phyloP scores from a whole-genome alignment of 2,888 invertebrate genomes.

The Pecten maximus region DNA sequence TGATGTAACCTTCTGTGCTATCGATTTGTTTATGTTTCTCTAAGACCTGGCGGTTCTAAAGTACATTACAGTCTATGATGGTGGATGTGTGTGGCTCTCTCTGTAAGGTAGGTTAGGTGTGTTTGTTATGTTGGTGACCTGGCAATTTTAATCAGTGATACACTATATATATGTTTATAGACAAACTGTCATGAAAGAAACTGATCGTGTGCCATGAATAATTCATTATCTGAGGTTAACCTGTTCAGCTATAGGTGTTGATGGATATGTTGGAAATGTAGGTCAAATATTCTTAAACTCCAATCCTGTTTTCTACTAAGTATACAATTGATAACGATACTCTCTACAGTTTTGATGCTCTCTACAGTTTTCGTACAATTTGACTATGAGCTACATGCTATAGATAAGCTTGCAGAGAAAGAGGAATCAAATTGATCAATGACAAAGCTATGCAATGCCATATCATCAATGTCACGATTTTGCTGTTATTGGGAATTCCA shows the following conservation, averaged over 20 bases:
- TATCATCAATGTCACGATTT: too few species aligned
- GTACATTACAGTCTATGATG: neutral
- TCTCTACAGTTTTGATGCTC: too few species aligned
- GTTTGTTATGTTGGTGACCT: neutral
- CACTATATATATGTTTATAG: too few species aligned
- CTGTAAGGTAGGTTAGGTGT: constrained; percentile 1
- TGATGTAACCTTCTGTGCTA: neutral
- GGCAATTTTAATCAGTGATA: neutral
- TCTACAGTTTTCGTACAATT: too few species aligned
- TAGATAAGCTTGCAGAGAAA: too few species aligned
- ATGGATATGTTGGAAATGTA: neutral
- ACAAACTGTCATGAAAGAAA: neutral
- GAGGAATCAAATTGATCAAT: too few species aligned
- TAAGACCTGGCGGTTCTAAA: neutral
- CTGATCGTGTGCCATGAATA: neutral
- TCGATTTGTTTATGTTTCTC: constrained; percentile 18
- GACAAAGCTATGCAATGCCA: too few species aligned
- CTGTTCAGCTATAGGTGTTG: neutral
- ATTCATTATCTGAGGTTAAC: neutral
- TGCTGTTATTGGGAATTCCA: too few species aligned
- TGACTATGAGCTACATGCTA: too few species aligned
- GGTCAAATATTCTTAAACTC: neutral
- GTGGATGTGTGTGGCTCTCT: neutral
- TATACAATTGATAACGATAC: too few species aligned
- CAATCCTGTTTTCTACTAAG: neutral